phyloP scores from a whole-genome alignment of 2,797 vertebrate genomes.

The Vireo griseus region DNA sequence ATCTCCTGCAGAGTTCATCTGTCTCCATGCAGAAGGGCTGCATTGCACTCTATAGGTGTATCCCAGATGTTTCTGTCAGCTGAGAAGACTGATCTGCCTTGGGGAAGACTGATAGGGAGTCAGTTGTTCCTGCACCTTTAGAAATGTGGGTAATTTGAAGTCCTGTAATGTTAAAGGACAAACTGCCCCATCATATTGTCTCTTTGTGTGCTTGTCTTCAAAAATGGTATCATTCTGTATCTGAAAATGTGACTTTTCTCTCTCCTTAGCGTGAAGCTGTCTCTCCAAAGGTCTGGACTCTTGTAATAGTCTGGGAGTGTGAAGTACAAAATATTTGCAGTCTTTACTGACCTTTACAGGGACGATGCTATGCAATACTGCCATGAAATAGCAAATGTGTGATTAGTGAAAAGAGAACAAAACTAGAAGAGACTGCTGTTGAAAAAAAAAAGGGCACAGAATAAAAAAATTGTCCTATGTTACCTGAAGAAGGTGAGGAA shows the following conservation, averaged over 20 bases:
- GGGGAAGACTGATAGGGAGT: background rate
- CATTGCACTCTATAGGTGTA: fast-evolving
- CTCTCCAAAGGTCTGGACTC: background rate
- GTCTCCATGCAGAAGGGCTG: background rate
- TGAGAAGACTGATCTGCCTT: background rate
- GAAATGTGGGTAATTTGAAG: background rate
- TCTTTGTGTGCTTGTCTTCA: background rate
- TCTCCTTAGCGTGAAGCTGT: background rate
- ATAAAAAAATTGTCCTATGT: background rate
- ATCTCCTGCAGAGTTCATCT: background rate
- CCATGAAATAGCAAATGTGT: background rate
- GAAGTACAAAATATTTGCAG: background rate
- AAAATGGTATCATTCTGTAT: background rate
- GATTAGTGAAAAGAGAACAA: background rate
- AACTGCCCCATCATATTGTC: background rate
- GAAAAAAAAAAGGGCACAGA: background rate
- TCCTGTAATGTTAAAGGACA: background rate
- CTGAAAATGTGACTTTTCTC: background rate
- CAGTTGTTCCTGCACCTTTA: background rate
- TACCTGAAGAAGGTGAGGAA: background rate
- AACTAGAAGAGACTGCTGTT: background rate
- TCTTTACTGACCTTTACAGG: background rate
- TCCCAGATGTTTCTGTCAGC: background rate
- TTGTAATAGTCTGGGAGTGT: background rate
- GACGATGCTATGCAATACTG: fast-evolving